These are phyloP conservation scores for Celastrina argiolus DNA, from an alignment of 2,888 invertebrate species.

Conservation along the genomic window DNA sequence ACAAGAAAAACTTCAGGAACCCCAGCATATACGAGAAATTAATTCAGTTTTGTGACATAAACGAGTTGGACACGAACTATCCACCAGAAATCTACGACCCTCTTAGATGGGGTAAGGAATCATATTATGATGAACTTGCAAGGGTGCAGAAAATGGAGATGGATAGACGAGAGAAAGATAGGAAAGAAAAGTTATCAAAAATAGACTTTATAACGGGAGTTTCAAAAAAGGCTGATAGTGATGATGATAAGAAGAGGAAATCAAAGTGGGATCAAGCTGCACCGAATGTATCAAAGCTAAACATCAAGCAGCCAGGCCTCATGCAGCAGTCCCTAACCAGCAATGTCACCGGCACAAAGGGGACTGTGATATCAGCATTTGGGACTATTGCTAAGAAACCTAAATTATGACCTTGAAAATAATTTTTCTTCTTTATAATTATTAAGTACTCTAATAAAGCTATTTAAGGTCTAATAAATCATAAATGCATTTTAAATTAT, in stretches of 20 bases:
- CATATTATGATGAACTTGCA: constrained; percentile 95
- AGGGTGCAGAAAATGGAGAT: constrained; percentile 93
- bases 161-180: constrained; percentile 93
- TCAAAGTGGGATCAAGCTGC: constrained; percentile 96
- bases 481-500: background rate
- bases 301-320: constrained; percentile 82
- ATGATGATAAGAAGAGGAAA: constrained; percentile 90
- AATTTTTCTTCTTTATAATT: background rate
- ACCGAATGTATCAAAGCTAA: constrained; percentile 75
- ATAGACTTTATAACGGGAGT: constrained; percentile 90
- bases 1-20: constrained; percentile 95
- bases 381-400: constrained; percentile 92
- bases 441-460: background rate
- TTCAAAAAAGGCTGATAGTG: constrained; percentile 80
- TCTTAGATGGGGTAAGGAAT: constrained; percentile 92
- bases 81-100: constrained; percentile 96
- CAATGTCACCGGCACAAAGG: constrained; percentile 91
- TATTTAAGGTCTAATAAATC: background rate
- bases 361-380: constrained; percentile 95
- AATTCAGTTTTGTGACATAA: constrained; percentile 95
- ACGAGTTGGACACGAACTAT: constrained; percentile 98
- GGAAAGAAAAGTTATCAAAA: constrained; percentile 88
- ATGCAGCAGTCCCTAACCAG: constrained; percentile 87
- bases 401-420: constrained; percentile 52
- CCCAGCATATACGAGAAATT: constrained; percentile 99